Percentiles rank a stretch among this genome's conserved stretches.
These are phyloP conservation scores for Herpetotheres cachinnans DNA, from an alignment of 2,113 vertebrate species.

Conservation along the genomic window DNA sequence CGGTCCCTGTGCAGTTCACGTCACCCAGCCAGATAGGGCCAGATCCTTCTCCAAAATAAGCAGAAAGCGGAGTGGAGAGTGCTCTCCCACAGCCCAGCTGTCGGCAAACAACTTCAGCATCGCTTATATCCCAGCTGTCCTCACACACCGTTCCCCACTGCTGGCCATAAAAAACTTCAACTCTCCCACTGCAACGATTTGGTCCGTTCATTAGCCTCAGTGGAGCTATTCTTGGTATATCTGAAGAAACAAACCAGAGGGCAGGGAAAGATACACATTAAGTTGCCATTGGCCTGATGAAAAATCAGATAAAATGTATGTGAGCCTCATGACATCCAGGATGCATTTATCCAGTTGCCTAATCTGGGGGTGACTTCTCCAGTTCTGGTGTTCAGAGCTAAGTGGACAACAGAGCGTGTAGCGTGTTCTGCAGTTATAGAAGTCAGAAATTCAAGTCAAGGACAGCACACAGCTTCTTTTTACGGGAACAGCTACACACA, in stretches of 20 bases:
- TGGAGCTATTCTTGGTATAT: neutral
- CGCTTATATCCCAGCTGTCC: neutral
- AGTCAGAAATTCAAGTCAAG: neutral
- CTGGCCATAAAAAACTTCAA: neutral
- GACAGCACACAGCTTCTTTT: neutral
- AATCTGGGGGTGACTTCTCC: neutral
- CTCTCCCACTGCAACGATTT: neutral
- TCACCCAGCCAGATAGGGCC: neutral
- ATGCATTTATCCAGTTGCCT: neutral
- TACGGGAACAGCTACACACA: neutral
- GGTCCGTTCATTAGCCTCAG: neutral
- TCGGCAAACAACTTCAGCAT: neutral
- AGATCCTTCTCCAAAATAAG: neutral
- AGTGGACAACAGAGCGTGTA: neutral
- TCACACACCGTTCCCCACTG: conserved; percentile 66
- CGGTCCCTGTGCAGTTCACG: neutral
- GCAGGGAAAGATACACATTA: neutral
- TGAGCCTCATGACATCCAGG: neutral
- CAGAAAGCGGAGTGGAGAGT: neutral
- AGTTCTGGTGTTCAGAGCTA: neutral
- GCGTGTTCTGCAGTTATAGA: neutral
- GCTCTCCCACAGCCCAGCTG: conserved; percentile 20
- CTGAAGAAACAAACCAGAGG: neutral
- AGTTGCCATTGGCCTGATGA: neutral
- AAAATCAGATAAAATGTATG: neutral